Evolutionary conservation across 2,113 vertebrate species (phyloP).

Genomic region (Eurypyga helias): DNA sequence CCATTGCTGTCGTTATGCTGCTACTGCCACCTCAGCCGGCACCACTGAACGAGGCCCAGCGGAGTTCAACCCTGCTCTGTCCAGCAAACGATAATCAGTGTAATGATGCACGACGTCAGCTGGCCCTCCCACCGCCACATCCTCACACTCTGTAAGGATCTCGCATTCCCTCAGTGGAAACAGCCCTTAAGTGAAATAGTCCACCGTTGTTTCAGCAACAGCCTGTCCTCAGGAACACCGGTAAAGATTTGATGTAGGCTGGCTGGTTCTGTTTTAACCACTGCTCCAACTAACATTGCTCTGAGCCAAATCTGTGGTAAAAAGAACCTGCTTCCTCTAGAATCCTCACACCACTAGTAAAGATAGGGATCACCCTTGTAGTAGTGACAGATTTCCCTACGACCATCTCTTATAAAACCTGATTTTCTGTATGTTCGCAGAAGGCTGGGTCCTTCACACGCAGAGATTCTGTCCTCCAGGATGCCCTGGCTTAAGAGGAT

Average conservation of each 20-base stretch:
- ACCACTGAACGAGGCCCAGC: accelerated
- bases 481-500: neutral
- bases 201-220: neutral
- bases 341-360: neutral
- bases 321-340: neutral
- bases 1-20: neutral
- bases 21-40: neutral
- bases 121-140: neutral
- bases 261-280: neutral
- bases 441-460: neutral
- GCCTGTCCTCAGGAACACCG: neutral
- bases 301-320: neutral
- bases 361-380: neutral
- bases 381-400: neutral
- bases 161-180: neutral
- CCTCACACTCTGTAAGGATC: neutral
- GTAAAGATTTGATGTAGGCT: neutral
- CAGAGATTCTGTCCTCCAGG: neutral
- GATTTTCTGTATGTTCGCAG: neutral
- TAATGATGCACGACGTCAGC: neutral
- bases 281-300: neutral
- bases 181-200: neutral
- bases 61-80: accelerated
- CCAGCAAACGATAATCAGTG: neutral
- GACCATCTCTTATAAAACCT: neutral